phyloP scores from a whole-genome alignment of 2,888 invertebrate genomes.

The Tiliacea aurago region DNA sequence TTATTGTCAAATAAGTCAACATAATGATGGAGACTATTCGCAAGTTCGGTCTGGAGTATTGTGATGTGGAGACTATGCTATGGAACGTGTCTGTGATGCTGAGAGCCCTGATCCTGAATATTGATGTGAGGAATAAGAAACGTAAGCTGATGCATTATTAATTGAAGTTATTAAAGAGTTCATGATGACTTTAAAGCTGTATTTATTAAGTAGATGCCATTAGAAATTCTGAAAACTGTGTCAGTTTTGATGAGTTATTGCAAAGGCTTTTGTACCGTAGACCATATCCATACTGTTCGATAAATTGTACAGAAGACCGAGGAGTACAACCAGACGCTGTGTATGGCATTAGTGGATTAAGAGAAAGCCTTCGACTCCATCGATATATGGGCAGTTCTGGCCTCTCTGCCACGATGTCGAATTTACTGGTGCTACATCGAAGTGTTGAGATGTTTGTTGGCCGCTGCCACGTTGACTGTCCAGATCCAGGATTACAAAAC shows the following conservation, averaged over 20 bases:
- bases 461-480: too few relatives aligned
- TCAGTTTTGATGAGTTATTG: background rate
- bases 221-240: background rate
- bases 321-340: too few relatives aligned
- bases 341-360: too few relatives aligned
- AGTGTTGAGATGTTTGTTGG: too few relatives aligned
- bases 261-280: background rate
- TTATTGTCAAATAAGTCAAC: slow-evolving; percentile 6
- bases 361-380: too few relatives aligned
- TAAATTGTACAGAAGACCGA: too few relatives aligned
- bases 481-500: too few relatives aligned
- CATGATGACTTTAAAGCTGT: background rate
- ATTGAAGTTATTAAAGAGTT: background rate
- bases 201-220: background rate
- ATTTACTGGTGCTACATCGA: too few relatives aligned
- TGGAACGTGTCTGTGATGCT: slow-evolving; percentile 73
- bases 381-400: too few relatives aligned
- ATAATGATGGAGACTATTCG: slow-evolving; percentile 38
- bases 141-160: slow-evolving; percentile 64
- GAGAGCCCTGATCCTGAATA: slow-evolving; percentile 69
- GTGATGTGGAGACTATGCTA: slow-evolving; percentile 76
- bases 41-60: slow-evolving; percentile 70
- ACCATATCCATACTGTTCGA: too few relatives aligned
- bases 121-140: slow-evolving; percentile 69
- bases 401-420: too few relatives aligned